Evolutionary conservation across 2,113 vertebrate species (phyloP).

Genomic region (Channa maculata): DNA sequence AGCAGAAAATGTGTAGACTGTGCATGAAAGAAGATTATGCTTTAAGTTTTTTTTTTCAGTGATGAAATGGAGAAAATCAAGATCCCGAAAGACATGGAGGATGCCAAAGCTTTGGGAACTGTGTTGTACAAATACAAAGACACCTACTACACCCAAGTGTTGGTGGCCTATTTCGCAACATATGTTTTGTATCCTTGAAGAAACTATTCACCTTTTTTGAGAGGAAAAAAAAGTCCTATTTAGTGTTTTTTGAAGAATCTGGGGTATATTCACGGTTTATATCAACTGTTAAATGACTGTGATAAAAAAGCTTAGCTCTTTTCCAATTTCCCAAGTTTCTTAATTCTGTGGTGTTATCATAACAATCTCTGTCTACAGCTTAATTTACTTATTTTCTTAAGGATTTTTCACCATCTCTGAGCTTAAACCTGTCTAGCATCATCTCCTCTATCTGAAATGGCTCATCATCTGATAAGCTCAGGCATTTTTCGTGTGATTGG

Average conservation of each 20-base stretch:
- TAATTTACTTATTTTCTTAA: too few relatives aligned
- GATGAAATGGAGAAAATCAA: conserved; percentile 95
- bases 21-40: neutral
- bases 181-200: conserved; percentile 98
- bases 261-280: neutral
- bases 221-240: too few relatives aligned
- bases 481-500: too few relatives aligned
- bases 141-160: conserved; percentile 96
- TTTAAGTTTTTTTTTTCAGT: conserved; percentile 73
- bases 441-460: too few relatives aligned
- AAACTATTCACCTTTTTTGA: neutral
- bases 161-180: conserved; percentile 97
- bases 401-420: too few relatives aligned
- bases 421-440: too few relatives aligned
- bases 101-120: conserved; percentile 97
- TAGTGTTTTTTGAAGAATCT: neutral
- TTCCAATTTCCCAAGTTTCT: too few relatives aligned
- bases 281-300: neutral
- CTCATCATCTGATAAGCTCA: too few relatives aligned
- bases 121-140: conserved; percentile 99
- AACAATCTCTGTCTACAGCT: too few relatives aligned
- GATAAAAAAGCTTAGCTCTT: too few relatives aligned
- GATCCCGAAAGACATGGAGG: conserved; percentile 98
- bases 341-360: too few relatives aligned
- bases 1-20: neutral